Evolutionary conservation across 2,113 vertebrate genomes (phyloP), one percentile per base, ranked within the genome.

Genomic region (Cyprinodon variegatus): DNA sequence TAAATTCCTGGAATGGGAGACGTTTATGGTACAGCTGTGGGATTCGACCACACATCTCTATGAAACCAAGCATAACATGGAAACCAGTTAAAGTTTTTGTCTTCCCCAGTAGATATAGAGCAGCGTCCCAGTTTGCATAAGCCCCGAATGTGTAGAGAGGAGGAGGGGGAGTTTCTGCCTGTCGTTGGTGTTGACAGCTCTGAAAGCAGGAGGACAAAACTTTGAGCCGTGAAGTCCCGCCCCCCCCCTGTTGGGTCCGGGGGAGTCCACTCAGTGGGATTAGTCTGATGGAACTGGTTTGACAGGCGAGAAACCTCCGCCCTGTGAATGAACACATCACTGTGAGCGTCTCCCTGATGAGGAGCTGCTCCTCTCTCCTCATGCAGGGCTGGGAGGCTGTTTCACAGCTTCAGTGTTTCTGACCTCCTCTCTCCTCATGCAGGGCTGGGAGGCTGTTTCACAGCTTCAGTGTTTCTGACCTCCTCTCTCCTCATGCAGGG

Each of bases 271-370:
- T 79, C 83, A 62, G 79, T 6, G 17, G 85, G 81, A 85, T 89
- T 86, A 89, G 81, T 82, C 74, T 89, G 84, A 92, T 79, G 75
- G 78, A 86, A 87, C 88, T 78, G 82, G 75, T 86, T 84, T 90
- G 89, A 92, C 88, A 88, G 68, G 88, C 79, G 66, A 80, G 79
- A 72, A 78, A 88, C 65, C 82, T 67, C 68, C 80, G 85, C 82
- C 82, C 48, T 73, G 73, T 65, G 84, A 85, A 87, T 84, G 62
- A 82, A 77, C 79, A 77, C 78, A 73, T 79, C 62, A 70, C 74
- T 74, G 72, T 75, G 75, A 86, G 65, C 12, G 72, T 29, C 29
- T 29, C 29, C 29, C 29, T 29, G 29, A 29, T 29, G 29, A 29
- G 29, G 29, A 29, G 29, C 29, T 29, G 29, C 29, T 29, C 29